Conservation (phyloP, 2,797 vertebrate species). For the Pseudopleuronectes americanus region DNA sequence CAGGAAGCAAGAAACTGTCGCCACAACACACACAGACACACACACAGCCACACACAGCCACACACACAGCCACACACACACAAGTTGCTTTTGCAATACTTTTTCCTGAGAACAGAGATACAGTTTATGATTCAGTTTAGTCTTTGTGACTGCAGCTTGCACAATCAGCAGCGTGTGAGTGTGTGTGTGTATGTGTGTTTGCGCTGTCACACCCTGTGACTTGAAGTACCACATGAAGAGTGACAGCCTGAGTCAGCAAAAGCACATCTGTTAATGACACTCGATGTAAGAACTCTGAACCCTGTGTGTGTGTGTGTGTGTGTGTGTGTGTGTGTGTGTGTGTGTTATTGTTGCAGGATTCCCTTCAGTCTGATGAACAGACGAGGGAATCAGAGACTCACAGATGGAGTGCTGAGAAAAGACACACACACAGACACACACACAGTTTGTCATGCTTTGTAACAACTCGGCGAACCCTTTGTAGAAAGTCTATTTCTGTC, state of each 20-base stretch:
- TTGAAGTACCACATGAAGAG: slow-evolving; percentile 29
- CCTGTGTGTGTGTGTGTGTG: slow-evolving; percentile 12
- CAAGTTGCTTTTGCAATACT: slow-evolving; percentile 19
- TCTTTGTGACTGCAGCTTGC: slow-evolving; percentile 23
- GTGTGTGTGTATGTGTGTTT: slow-evolving; percentile 4
- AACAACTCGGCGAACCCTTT: slow-evolving; percentile 62
- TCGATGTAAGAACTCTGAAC: neutral
- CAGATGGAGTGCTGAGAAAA: slow-evolving; percentile 40
- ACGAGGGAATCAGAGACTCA: slow-evolving; percentile 35
- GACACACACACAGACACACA: slow-evolving; percentile 15
- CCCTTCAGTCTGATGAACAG: slow-evolving; percentile 54
- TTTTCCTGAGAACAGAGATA: slow-evolving; percentile 27
- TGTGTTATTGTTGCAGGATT: slow-evolving; percentile 54
- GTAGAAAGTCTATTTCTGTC: slow-evolving; percentile 70
- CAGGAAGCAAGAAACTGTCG: slow-evolving; percentile 65
- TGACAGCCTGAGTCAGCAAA: slow-evolving; percentile 52
- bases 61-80: slow-evolving; percentile 8
- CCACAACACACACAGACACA: slow-evolving; percentile 20
- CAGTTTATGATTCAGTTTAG: slow-evolving; percentile 18
- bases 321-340: slow-evolving; percentile 10
- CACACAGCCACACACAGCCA: slow-evolving; percentile 7
- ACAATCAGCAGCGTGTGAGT: slow-evolving; percentile 9
- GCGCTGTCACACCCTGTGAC: slow-evolving; percentile 13
- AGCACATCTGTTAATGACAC: slow-evolving; percentile 45
- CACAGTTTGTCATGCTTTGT: slow-evolving; percentile 11